Conservation (phyloP, 2,113 vertebrate genomes). For the Halcyon malimbica region DNA sequence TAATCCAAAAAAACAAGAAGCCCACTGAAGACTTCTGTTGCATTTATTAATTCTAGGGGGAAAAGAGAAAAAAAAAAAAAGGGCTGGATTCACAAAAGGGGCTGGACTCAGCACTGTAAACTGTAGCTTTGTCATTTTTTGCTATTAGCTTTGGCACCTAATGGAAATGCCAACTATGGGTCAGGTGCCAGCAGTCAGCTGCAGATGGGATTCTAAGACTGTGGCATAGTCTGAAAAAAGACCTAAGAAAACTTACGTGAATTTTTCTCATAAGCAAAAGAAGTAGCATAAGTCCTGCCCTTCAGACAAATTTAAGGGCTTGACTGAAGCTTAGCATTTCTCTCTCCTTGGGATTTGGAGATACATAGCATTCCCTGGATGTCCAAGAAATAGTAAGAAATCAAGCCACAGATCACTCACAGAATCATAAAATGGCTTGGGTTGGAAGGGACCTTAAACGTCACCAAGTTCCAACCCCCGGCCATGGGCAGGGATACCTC, state of each 20-base stretch:
- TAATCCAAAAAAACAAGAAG: neutral
- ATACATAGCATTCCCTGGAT: neutral
- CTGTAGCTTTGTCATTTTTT: neutral
- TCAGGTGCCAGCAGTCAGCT: neutral
- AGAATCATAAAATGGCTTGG: no score
- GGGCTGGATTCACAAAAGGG: neutral
- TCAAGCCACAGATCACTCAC: neutral
- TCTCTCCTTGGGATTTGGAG: neutral
- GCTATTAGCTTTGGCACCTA: neutral
- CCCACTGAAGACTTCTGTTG: neutral
- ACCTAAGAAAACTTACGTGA: neutral
- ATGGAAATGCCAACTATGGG: neutral
- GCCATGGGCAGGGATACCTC: no score
- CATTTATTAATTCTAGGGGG: neutral
- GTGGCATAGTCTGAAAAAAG: neutral
- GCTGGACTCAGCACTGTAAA: neutral
- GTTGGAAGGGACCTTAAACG: no score
- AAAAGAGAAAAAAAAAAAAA: neutral
- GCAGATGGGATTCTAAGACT: neutral
- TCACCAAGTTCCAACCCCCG: no score
- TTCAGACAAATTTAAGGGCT: neutral
- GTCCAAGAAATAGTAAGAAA: neutral
- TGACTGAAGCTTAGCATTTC: neutral
- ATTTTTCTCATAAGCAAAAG: neutral
- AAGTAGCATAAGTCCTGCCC: neutral